Evolutionary conservation across 2,113 vertebrate genomes (phyloP), one percentile per base, ranked within the genome.

Genomic region (Australoheros scitulus): DNA sequence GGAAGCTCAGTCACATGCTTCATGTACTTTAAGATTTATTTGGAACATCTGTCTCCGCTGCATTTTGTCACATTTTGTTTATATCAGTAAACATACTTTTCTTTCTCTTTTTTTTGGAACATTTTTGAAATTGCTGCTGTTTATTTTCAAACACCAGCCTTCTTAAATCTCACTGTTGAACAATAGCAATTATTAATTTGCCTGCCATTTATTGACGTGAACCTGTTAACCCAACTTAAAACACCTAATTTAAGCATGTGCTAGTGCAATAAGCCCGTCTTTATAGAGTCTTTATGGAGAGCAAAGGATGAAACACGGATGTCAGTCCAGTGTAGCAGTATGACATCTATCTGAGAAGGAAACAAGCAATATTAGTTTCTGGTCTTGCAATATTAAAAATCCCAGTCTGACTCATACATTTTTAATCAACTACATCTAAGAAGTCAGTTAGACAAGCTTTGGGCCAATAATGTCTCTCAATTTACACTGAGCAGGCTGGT

Each of bases 371-470:
- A 76, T 79, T 70, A 72, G 38, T 68, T 84, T 88, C 41, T 58
- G 36, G 7, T 41, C 18, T 75, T 74, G 47, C 43, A 82, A 75
- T 87, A 89, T 84, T 87, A 82, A 82, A 84, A 82, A 87, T 50
- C 29, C 43, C 32, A 68, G 15, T 68, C 52, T 59, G 56, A 38
- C 24, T 87, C 79, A 80, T 90, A 58, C 26, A 91, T 89, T 80
- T 87, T 92, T 88, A 90, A 91, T 91, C 7, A 85, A 72, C 36
- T 87, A 82, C 86, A 87, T 77, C 83, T 13, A 79, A 84, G 81
- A 83, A 87, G 77, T 81, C 82, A 83, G 79, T 76, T 72, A 84
- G 68, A 89, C 81, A 88, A 79, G 81, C 76, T 83, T 38, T 72
- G 56, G 76, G 85, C 79, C 85, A 77, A 64, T 86, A 77, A 88